These are phyloP conservation scores for Botrylloides violaceus DNA, from an alignment of 23 tunicate genomes.

Conservation along the genomic window DNA sequence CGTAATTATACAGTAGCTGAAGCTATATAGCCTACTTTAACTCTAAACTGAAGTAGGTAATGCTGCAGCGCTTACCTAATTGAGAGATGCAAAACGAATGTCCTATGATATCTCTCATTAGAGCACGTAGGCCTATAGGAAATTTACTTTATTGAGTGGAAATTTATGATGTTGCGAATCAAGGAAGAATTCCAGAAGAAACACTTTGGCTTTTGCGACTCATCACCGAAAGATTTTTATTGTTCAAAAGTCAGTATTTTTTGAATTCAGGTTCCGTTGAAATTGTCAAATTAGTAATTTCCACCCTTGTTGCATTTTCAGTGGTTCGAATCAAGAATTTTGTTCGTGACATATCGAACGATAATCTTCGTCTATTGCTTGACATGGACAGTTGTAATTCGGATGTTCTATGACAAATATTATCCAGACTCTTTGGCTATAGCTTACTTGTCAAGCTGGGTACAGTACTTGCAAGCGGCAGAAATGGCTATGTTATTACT, in stretches of 20 bases:
- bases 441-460: constrained; percentile 21
- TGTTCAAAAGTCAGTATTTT: constrained; percentile 1
- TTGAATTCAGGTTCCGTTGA: neutral
- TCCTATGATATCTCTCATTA: too few species aligned
- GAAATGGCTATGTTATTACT: neutral
- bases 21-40: too few species aligned
- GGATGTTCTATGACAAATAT: neutral
- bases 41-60: too few species aligned
- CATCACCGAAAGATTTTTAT: neutral
- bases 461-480: neutral
- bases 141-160: too few species aligned
- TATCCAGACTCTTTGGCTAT: neutral
- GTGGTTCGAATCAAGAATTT: constrained; percentile 9
- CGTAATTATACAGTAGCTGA: too few species aligned
- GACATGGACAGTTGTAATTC: neutral
- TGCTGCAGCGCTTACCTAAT: too few species aligned
- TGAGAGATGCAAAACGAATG: too few species aligned
- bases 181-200: constrained; percentile 1
- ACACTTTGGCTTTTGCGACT: constrained; percentile 9
- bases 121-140: too few species aligned
- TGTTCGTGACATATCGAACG: constrained; percentile 10
- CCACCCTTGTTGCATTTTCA: neutral
- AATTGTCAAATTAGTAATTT: neutral
- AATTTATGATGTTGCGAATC: neutral
- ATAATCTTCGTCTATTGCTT: constrained; percentile 15